Evolutionary conservation across 2,888 invertebrate genomes (phyloP).

Genomic region (Drosophila setosimentum): DNA sequence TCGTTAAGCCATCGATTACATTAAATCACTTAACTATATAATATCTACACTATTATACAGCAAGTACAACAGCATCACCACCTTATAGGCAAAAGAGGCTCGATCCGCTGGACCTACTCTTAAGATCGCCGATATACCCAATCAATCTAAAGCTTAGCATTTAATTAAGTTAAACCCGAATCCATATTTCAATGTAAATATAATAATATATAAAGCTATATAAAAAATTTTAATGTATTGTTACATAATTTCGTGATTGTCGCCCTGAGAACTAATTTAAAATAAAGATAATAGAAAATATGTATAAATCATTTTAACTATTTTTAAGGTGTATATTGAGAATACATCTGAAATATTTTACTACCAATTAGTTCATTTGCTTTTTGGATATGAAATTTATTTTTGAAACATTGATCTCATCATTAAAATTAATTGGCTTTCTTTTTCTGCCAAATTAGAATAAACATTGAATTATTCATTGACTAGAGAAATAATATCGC

Average conservation of each 20-base stretch:
- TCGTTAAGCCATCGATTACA: not conserved
- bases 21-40: not conserved
- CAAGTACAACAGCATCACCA: too few species aligned
- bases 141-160: not conserved
- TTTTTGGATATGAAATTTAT: not conserved
- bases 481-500: not conserved
- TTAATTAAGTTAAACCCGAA: not conserved
- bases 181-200: not conserved
- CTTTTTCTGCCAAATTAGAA: not conserved
- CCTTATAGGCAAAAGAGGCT: not conserved
- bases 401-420: not conserved
- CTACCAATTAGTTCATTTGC: not conserved
- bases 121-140: not conserved
- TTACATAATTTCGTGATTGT: not conserved
- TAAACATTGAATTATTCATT: not conserved
- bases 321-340: not conserved
- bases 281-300: not conserved
- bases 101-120: not conserved
- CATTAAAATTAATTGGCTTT: not conserved
- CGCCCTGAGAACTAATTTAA: not conserved
- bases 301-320: not conserved
- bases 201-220: not conserved
- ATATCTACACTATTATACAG: too few species aligned
- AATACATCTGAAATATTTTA: rapidly evolving
- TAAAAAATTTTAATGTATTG: not conserved